A percentile compares a stretch with the other conserved stretches of the same genome.
Conservation (phyloP, 53 echinoderm and acorn worm genomes). For the Apostichopus leukothele region DNA sequence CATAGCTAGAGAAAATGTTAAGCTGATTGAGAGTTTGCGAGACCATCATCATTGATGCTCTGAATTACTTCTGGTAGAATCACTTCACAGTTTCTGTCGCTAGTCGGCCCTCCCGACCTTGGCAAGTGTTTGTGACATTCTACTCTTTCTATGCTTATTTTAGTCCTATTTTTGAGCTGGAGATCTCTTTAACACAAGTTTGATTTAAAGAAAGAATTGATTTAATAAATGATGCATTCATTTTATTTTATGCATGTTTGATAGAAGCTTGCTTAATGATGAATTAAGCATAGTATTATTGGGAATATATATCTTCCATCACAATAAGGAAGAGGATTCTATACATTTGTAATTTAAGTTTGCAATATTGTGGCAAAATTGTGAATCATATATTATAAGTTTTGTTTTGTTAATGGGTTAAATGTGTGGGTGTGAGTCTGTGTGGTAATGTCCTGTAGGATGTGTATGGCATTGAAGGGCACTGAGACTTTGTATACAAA, state of each 20-base stretch:
- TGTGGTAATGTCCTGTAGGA: too few species aligned
- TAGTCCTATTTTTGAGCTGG: not conserved
- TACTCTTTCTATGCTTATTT: not conserved
- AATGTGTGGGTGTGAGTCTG: too few species aligned
- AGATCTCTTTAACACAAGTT: not conserved
- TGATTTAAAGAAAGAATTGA: not conserved
- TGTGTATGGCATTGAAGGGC: too few species aligned
- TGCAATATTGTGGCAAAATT: too few species aligned
- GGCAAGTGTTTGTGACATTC: not conserved
- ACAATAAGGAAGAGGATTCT: too few species aligned
- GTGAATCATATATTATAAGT: too few species aligned
- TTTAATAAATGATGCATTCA: constrained; percentile 10
- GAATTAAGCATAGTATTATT: not conserved
- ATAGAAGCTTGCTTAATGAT: not conserved
- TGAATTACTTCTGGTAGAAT: not conserved
- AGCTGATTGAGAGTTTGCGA: not conserved
- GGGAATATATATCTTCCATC: too few species aligned
- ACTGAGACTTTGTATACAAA: too few species aligned
- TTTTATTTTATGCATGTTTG: not conserved
- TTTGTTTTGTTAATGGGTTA: too few species aligned
- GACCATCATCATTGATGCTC: not conserved
- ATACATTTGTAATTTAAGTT: too few species aligned
- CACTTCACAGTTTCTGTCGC: not conserved
- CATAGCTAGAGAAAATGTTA: not conserved
- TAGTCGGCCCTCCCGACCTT: not conserved